Conservation (phyloP, 2,113 vertebrate genomes). For the Oncorhynchus kisutch region DNA sequence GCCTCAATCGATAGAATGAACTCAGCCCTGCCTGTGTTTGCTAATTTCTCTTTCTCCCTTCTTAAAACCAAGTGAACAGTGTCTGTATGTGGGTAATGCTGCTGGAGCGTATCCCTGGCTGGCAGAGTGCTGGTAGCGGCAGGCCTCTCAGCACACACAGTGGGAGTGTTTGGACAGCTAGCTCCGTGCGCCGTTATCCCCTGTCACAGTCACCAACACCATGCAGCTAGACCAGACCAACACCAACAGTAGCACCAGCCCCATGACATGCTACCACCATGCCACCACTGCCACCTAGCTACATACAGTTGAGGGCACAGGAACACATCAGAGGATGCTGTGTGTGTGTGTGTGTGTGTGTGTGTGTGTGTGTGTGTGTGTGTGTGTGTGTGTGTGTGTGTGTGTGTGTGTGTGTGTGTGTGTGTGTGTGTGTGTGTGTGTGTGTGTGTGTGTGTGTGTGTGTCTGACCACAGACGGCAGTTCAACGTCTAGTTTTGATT, state of each 20-base stretch:
- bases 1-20: background rate
- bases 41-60: conserved; percentile 36
- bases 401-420: no score
- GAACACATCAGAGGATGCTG: background rate
- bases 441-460: background rate
- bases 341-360: conserved; percentile 26
- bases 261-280: background rate
- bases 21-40: conserved; percentile 6
- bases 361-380: background rate
- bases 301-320: conserved; percentile 22
- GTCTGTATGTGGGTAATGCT: conserved; percentile 18
- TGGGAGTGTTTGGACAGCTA: conserved; percentile 42
- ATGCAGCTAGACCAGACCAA: no score
- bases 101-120: conserved; percentile 26
- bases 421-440: background rate
- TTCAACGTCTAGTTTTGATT: no score
- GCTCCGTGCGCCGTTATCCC: conserved; percentile 25
- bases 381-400: background rate
- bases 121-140: conserved; percentile 25
- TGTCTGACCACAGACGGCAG: background rate
- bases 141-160: conserved; percentile 41
- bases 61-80: conserved; percentile 30
- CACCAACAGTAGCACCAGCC: background rate
- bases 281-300: conserved; percentile 56
- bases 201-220: background rate